phyloP scores from a whole-genome alignment of 2,797 vertebrate genomes.

The Trichosurus vulpecula region DNA sequence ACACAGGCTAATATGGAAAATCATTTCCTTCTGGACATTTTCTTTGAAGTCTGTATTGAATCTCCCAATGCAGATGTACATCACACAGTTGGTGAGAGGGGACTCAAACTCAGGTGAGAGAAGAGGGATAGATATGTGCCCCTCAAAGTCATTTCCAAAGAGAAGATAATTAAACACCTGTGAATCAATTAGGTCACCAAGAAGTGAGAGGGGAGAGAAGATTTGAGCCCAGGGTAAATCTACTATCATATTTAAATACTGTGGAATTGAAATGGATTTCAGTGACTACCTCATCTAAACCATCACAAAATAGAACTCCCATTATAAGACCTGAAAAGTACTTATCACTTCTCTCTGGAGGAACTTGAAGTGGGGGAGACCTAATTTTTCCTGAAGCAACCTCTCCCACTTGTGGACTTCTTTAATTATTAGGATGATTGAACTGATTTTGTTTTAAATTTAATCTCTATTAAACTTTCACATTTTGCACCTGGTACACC shows the following conservation, averaged over 20 bases:
- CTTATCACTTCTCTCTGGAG: background rate
- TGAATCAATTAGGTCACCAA: background rate
- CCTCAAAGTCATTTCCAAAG: background rate
- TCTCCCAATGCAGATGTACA: background rate
- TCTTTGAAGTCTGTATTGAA: background rate
- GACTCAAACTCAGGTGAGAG: background rate
- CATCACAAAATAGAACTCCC: background rate
- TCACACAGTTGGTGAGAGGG: background rate
- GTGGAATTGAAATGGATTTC: background rate
- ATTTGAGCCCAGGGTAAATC: background rate
- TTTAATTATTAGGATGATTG: background rate
- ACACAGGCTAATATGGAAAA: background rate
- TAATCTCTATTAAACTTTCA: background rate
- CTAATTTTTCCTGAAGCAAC: background rate
- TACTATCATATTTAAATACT: background rate
- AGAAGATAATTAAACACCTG: background rate
- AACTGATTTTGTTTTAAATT: background rate
- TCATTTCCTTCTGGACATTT: background rate
- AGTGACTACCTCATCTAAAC: background rate
- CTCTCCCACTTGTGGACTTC: background rate
- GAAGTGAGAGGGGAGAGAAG: background rate
- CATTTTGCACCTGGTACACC: background rate
- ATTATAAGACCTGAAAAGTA: background rate
- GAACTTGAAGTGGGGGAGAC: background rate
- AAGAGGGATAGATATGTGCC: background rate